Conservation (phyloP, 2,113 vertebrate species). For the Actinemys pallida region DNA sequence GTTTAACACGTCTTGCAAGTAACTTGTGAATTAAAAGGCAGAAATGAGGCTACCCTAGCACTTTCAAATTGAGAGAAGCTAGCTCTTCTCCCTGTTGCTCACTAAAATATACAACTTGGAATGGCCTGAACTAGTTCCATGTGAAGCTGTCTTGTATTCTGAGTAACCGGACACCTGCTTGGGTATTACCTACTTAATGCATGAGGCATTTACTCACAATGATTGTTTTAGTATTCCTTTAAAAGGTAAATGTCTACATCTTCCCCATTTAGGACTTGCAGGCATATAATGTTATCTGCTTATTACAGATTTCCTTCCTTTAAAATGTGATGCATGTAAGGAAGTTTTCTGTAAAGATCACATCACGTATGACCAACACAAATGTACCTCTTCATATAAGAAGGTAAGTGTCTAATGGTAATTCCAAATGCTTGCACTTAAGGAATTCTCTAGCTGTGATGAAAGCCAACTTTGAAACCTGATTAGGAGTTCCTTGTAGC, state of each 20-base stretch:
- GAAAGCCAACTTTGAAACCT: background rate
- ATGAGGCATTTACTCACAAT: background rate
- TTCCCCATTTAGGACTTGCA: background rate
- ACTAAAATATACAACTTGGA: background rate
- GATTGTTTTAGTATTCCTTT: background rate
- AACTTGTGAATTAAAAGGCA: background rate
- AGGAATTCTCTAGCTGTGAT: background rate
- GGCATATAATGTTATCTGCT: background rate
- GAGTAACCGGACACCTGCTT: background rate
- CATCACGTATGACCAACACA: conserved; percentile 86
- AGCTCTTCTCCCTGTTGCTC: background rate
- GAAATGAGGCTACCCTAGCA: rapidly evolving
- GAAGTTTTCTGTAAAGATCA: conserved; percentile 96
- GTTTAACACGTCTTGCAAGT: rapidly evolving
- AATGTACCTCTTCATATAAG: conserved; percentile 90
- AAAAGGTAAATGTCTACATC: background rate
- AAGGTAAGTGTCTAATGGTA: conserved; percentile 77
- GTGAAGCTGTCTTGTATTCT: background rate
- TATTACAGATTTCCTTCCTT: conserved; percentile 92
- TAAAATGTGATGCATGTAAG: conserved; percentile 91
- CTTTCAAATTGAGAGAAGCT: background rate
- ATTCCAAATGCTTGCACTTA: background rate
- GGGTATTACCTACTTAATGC: background rate
- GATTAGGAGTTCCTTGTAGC: background rate
- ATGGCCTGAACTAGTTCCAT: background rate